These are phyloP conservation scores for Leucania comma DNA, from an alignment of 2,888 invertebrate species.

Conservation along the genomic window DNA sequence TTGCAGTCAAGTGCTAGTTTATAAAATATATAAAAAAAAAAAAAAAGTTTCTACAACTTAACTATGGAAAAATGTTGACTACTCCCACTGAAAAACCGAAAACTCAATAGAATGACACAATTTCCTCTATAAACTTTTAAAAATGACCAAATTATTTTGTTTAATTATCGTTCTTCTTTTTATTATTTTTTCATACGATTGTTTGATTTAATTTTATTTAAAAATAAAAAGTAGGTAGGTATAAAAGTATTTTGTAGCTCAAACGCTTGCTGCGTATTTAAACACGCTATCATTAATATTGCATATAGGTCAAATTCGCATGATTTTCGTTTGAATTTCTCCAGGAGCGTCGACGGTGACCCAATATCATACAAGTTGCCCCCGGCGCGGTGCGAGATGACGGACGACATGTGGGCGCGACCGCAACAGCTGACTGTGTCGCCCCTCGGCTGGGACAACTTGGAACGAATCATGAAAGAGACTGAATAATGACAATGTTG, in stretches of 20 bases:
- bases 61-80: not conserved
- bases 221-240: too few species aligned
- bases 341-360: constrained; percentile 84
- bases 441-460: constrained; percentile 72
- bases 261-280: not conserved
- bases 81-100: not conserved
- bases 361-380: constrained; percentile 87
- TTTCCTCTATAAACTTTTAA: not conserved
- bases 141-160: too few species aligned
- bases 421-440: constrained; percentile 78
- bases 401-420: constrained; percentile 83
- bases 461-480: constrained; percentile 55
- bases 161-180: too few species aligned
- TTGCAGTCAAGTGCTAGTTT: too few species aligned
- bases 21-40: too few species aligned
- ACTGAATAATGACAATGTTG: constrained; percentile 28
- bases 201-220: too few species aligned
- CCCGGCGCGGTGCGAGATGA: constrained; percentile 79
- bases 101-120: not conserved
- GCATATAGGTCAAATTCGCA: not conserved
- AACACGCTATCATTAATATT: not conserved
- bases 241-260: too few species aligned
- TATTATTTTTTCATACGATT: too few species aligned
- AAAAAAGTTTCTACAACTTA: too few species aligned
- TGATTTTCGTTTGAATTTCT: constrained; percentile 41